Base-by-base conservation (phyloP, 2,888 invertebrate genomes). In the Tachina grossa region DNA sequence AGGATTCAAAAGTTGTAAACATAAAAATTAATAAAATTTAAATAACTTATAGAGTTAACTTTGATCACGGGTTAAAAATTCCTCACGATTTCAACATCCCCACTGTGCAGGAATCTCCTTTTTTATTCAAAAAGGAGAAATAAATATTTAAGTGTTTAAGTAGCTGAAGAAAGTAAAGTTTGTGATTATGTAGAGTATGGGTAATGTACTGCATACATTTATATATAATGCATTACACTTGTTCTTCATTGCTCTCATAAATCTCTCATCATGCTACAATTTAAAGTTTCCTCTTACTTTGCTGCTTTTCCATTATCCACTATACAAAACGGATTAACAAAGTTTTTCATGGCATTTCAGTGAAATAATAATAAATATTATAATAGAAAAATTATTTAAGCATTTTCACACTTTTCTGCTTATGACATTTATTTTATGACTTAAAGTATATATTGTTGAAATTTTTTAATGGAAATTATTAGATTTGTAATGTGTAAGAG, bases 231-330 rank as follows among this genome's bases (percentile, higher is more conserved):
- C 45, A 59, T 51, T 74, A 59, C 43, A 66, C 59, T 57, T 80
- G 16, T 45, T 75, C 39, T 82, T 53, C 77, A 68, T 59, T 61
- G 74, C 71, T 74, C 61, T 61, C 61, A 69, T 79, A 75, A 84
- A 75, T 31, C 61, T 75, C 53, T 84, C 75, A 84, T 63, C 79
- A 31, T 69, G 22, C 8, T 6, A 49, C 49, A 77, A 76, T 45
- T 77, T 51, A 63, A 65, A 71, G 41, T 41, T 63, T 59, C 41
- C 22, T 55, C 9, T 14, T 45, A 10, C 22, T 41, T 66, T 49
- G 14, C n/a, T 55, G 14, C 53, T 47, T 41, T 53, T 19, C 14
- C 43, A 45, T 43, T 61, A 14, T 71, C n/a, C n/a, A 69, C 51
- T 14, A 61, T 1, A n/a, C 69, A 69, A 75, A 49, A 65, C 55